phyloP scores from a whole-genome alignment of 2,888 invertebrate species.

The Sphecodes monilicornis region DNA sequence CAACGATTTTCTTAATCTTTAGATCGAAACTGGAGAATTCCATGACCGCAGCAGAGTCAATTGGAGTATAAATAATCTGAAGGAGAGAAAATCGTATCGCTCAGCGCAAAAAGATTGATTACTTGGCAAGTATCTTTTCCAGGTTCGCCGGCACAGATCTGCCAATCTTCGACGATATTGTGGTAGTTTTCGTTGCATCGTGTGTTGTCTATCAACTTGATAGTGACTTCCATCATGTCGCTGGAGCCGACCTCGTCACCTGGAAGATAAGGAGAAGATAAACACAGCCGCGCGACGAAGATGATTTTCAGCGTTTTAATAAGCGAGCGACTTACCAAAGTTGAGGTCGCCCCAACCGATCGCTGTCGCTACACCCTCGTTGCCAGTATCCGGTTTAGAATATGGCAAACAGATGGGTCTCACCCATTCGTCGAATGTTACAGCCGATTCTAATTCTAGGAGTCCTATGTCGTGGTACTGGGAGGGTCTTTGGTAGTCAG shows the following conservation, averaged over 20 bases:
- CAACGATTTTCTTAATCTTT: too few species aligned
- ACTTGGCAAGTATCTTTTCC: constrained; percentile 87
- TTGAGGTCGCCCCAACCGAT: constrained; percentile 85
- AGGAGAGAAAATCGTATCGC: neutral
- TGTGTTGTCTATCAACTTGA: constrained; percentile 81
- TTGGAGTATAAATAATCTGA: too few species aligned
- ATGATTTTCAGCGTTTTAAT: neutral
- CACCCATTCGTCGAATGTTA: constrained; percentile 81
- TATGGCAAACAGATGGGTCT: constrained; percentile 85
- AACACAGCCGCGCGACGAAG: neutral
- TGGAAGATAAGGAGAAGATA: constrained; percentile 49
- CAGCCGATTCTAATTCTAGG: constrained; percentile 82
- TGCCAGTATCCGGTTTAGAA: constrained; percentile 41
- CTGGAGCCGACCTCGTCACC: constrained; percentile 77
- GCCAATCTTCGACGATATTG: constrained; percentile 83
- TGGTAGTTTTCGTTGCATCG: constrained; percentile 81
- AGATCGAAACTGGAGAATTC: too few species aligned
- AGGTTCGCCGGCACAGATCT: constrained; percentile 86
- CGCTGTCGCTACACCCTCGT: constrained; percentile 78
- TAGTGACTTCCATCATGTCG: constrained; percentile 85
- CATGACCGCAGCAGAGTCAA: too few species aligned
- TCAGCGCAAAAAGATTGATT: constrained; percentile 22
- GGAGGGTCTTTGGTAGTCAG: constrained; percentile 80
- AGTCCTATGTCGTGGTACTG: constrained; percentile 86
- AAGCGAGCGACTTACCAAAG: constrained; percentile 71